phyloP scores from a whole-genome alignment of 1,140 invertebrate species.

The Leptinotarsa lineolata region DNA sequence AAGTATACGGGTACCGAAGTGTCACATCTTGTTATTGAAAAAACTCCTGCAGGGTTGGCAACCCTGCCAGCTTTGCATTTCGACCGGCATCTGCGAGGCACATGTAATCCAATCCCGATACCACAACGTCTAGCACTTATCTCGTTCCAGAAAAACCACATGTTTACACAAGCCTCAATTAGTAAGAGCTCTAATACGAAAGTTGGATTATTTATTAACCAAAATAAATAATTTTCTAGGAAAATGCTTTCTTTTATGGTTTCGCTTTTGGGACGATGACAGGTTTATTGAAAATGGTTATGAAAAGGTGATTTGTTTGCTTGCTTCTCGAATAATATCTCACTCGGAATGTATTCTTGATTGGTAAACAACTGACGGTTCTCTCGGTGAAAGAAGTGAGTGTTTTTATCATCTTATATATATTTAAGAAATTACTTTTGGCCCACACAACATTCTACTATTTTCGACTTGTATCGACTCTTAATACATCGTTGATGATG shows the following conservation, averaged over 20 bases:
- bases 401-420: background rate
- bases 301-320: constrained; percentile 25
- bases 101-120: constrained; percentile 23
- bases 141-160: constrained; percentile 27
- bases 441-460: background rate
- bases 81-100: constrained; percentile 20
- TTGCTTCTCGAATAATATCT: background rate
- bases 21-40: background rate
- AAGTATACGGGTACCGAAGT: background rate
- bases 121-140: constrained; percentile 27
- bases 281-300: constrained; percentile 22
- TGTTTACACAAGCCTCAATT: constrained; percentile 30
- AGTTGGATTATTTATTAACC: constrained; percentile 26
- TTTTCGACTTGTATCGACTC: background rate
- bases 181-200: constrained; percentile 28
- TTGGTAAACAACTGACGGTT: constrained; percentile 12
- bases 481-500: constrained; percentile 1
- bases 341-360: background rate
- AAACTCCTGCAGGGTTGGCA: background rate
- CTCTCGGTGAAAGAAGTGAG: background rate
- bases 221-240: constrained; percentile 25
- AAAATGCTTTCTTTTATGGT: constrained; percentile 27
- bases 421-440: background rate
- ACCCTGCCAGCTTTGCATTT: constrained; percentile 10
- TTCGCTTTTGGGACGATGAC: constrained; percentile 18